Percentiles rank a stretch among this genome's conserved stretches.
Evolutionary conservation across 2,797 vertebrate genomes (phyloP).

Genomic region (Sebastes trivittatus): DNA sequence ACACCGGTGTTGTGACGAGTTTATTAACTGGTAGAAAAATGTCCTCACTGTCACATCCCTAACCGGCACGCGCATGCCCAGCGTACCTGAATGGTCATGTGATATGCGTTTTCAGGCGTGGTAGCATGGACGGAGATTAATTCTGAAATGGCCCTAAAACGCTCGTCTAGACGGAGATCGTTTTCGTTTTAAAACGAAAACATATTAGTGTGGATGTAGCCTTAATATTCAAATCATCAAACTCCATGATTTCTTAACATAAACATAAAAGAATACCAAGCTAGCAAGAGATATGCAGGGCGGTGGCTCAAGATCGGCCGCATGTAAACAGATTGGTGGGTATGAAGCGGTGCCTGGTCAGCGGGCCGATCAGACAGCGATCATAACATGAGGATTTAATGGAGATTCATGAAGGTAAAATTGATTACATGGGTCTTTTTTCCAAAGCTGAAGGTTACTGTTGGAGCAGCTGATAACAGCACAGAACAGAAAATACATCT

Average conservation of each 20-base stretch:
- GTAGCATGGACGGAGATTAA: too few relatives aligned
- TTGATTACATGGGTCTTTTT: neutral
- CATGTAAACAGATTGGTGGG: neutral
- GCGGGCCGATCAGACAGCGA: neutral
- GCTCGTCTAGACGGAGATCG: too few relatives aligned
- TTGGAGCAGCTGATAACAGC: neutral
- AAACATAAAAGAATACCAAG: neutral
- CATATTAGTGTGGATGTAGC: too few relatives aligned
- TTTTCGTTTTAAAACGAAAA: too few relatives aligned
- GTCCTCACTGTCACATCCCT: too few relatives aligned
- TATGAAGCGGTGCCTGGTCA: neutral
- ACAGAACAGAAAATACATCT: neutral
- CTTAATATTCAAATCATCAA: neutral
- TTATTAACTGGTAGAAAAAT: too few relatives aligned
- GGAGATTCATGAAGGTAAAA: neutral
- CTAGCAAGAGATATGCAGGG: neutral
- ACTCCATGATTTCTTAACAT: neutral
- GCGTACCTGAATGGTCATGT: too few relatives aligned
- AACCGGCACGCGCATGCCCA: too few relatives aligned
- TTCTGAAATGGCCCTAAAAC: too few relatives aligned
- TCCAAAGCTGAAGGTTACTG: neutral
- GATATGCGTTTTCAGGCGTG: too few relatives aligned
- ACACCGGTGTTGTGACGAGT: too few relatives aligned
- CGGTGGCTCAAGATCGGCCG: rapidly evolving
- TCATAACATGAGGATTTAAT: neutral